These are phyloP conservation scores for Tethya wilhelma DNA, from an alignment of 37 sponge, comb jelly and placozoan genomes.

Conservation along the genomic window DNA sequence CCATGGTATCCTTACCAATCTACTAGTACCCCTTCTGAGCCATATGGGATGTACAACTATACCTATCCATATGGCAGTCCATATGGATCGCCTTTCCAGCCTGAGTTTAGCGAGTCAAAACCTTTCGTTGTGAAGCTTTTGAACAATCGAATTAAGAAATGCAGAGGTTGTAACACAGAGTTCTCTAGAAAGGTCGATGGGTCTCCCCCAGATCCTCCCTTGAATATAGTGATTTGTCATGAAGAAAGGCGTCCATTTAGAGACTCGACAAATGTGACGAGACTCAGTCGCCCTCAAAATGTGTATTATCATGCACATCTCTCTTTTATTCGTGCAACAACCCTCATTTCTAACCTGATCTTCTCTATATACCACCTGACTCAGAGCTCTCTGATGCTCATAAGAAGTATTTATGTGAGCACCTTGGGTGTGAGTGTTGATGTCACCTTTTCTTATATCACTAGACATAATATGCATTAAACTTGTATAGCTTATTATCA, in stretches of 20 bases:
- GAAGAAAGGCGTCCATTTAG: slow-evolving; percentile 24
- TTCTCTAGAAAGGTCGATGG: slow-evolving; percentile 20
- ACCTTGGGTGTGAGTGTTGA: not conserved
- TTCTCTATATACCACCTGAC: not conserved
- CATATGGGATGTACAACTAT: not conserved
- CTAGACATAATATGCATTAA: too few relatives aligned
- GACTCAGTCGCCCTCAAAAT: slow-evolving; percentile 10
- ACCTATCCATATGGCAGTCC: not conserved
- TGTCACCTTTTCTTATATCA: too few relatives aligned
- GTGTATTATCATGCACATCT: slow-evolving; percentile 7
- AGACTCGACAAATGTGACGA: too few relatives aligned
- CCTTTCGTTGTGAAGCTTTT: slow-evolving; percentile 2
- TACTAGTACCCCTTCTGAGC: not conserved
- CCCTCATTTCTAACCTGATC: not conserved
- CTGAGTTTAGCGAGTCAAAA: not conserved
- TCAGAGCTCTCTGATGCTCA: not conserved
- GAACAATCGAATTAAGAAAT: slow-evolving; percentile 23
- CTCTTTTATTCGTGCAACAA: not conserved
- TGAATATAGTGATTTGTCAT: not conserved
- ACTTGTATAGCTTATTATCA: too few relatives aligned
- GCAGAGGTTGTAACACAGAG: slow-evolving; percentile 11
- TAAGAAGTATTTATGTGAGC: not conserved
- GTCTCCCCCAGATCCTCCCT: slow-evolving; percentile 7
- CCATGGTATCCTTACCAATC: not conserved
- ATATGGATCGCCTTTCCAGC: not conserved